Evolutionary conservation across 2,113 vertebrate genomes (phyloP).

Genomic region (Myodes glareolus): DNA sequence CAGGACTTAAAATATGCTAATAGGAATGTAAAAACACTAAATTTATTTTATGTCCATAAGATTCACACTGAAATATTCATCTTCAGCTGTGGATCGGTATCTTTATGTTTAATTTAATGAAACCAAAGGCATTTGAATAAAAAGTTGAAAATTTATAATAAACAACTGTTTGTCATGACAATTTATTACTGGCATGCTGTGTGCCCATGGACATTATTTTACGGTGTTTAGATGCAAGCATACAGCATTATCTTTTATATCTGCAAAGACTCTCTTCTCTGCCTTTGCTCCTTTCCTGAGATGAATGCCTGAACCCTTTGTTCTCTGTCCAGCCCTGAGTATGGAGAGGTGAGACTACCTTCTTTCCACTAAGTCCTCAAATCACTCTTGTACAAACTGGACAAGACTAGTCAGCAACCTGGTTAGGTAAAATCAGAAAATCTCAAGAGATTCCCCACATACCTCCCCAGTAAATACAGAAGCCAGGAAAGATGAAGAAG

Average conservation of each 20-base stretch:
- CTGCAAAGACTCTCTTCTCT: constrained; percentile 1
- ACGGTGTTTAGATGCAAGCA: constrained; percentile 62
- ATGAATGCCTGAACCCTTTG: background rate
- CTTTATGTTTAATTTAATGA: constrained; percentile 78
- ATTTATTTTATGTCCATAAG: constrained; percentile 69
- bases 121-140: constrained; percentile 70
- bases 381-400: background rate
- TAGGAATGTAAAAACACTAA: constrained; percentile 68
- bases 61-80: constrained; percentile 75
- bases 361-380: background rate
- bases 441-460: background rate
- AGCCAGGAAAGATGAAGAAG: background rate
- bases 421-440: background rate
- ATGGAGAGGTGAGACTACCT: background rate
- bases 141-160: constrained; percentile 69
- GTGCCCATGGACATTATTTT: constrained; percentile 59
- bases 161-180: constrained; percentile 72
- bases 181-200: constrained; percentile 62
- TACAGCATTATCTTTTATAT: constrained; percentile 61
- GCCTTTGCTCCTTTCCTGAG: background rate
- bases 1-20: constrained; percentile 76
- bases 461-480: background rate
- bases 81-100: constrained; percentile 63
- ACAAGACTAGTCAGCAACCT: background rate
- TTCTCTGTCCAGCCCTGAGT: background rate